These are phyloP conservation scores for Leptobrachium ailaonicum DNA, from an alignment of 2,113 vertebrate species.

Conservation along the genomic window DNA sequence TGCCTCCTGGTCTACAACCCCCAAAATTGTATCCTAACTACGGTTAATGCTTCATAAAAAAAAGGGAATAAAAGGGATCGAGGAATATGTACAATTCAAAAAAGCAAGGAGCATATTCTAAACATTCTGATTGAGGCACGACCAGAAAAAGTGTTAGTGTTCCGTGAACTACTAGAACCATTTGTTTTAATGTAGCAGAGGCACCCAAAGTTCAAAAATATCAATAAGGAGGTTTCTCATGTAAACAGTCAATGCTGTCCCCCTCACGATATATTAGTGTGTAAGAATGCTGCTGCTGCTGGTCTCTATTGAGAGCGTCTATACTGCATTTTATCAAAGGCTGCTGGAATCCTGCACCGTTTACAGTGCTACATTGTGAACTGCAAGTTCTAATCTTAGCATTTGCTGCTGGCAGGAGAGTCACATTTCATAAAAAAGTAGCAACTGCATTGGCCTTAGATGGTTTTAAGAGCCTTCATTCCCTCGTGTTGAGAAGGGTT, in stretches of 20 bases:
- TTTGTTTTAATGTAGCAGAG: slow-evolving; percentile 7
- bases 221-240: slow-evolving; percentile 71
- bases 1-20: slow-evolving; percentile 55
- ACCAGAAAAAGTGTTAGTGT: slow-evolving; percentile 58
- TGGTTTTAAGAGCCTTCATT: slow-evolving; percentile 52
- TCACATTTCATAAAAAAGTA: slow-evolving; percentile 47
- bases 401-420: slow-evolving; percentile 28
- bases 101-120: slow-evolving; percentile 79
- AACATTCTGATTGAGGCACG: slow-evolving; percentile 71
- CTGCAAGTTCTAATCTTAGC: slow-evolving; percentile 62
- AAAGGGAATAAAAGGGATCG: slow-evolving; percentile 1
- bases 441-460: slow-evolving; percentile 53
- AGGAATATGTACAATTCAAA: slow-evolving; percentile 71
- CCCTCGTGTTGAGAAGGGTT: slow-evolving; percentile 81
- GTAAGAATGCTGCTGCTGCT: slow-evolving; percentile 7
- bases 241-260: slow-evolving; percentile 49
- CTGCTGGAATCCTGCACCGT: slow-evolving; percentile 5
- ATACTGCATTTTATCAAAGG: background rate
- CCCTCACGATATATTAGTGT: slow-evolving; percentile 39
- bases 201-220: background rate
- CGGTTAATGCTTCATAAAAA: slow-evolving; percentile 67
- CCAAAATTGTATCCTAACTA: slow-evolving; percentile 72
- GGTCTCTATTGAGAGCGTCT: background rate
- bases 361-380: slow-evolving; percentile 77
- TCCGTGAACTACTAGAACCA: slow-evolving; percentile 10